phyloP scores from a whole-genome alignment of 2,113 vertebrate species.

The Sphyrna mokarran region DNA sequence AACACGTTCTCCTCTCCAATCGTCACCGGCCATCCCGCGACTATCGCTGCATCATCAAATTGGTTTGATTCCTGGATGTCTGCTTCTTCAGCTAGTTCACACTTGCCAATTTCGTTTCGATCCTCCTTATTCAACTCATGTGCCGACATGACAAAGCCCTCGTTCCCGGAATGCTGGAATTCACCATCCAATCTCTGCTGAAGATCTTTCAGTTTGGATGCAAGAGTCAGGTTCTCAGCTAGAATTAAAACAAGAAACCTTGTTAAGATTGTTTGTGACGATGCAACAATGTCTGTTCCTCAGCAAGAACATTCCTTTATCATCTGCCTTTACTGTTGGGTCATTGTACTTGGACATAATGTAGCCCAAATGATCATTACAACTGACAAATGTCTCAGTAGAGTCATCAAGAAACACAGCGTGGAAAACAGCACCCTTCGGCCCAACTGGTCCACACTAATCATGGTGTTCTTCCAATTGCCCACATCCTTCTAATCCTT shows the following conservation, averaged over 20 bases:
- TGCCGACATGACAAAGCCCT: too few relatives aligned
- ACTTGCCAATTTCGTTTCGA: not conserved
- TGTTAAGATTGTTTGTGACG: not conserved
- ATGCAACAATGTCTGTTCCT: not conserved
- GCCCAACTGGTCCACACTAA: too few relatives aligned
- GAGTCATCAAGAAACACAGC: too few relatives aligned
- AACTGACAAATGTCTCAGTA: not conserved
- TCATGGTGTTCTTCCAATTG: too few relatives aligned
- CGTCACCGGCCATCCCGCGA: not conserved
- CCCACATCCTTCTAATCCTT: too few relatives aligned
- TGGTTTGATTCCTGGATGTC: too few relatives aligned
- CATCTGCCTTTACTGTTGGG: not conserved
- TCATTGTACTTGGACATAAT: not conserved
- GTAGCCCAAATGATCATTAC: not conserved
- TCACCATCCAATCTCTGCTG: not conserved
- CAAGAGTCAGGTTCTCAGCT: conserved; percentile 18
- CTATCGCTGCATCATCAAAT: not conserved
- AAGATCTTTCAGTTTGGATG: not conserved
- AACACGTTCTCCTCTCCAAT: not conserved
- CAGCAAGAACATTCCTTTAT: not conserved
- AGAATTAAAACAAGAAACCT: not conserved
- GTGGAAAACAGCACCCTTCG: too few relatives aligned
- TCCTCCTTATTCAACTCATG: not conserved
- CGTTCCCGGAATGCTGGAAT: too few relatives aligned
- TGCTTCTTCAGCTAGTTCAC: not conserved